Base-by-base conservation (phyloP, 2,113 vertebrate species). In the Marmota flaviventris region DNA sequence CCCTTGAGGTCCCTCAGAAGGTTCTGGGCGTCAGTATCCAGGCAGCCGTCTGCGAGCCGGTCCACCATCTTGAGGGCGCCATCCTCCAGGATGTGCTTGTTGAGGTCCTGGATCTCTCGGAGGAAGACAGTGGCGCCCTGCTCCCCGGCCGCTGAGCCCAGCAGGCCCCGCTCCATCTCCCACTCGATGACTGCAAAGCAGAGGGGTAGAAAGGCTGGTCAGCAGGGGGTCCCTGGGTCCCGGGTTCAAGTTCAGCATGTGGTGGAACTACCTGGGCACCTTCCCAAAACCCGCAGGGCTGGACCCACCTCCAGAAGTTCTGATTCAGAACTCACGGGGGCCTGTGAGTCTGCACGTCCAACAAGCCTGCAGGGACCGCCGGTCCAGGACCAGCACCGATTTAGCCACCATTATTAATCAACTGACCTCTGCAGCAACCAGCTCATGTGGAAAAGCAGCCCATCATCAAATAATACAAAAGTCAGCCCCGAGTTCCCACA, bases 161-260 rank as follows among this genome's bases (percentile, higher is more conserved):
- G 97, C 77, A 99, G 95, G 13, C 99, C 99, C 0, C 37, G 75
- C 56, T 99, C 98, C 0, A 99, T 98, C 96, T 99, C 99, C 95
- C 96, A 97, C 77, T 99, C 99, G 0, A 97, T 98, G 34, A 98
- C 99, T 99, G 76, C 4, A 42, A 34, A 12, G 58, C 6, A 18
- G 42, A 42, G 56, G 29, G 56, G 51, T 53, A 42, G 25, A 29
- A 5, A 63, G 42, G 2, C 4, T 7, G 27, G 34, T 75, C 65
- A 93, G 32, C 45, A 29, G 29, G 37, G 51, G n/a, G 22, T 17
- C 13, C 4, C 65, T 67, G 65, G 29, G 29, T 69, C 39, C 37
- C 5, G 39, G 24, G 45, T 37, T 70, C 84, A 73, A 51, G 29
- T 11, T 51, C 18, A 92, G 25, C 3, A 8, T 32, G 58, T 1